A percentile compares a stretch with the other conserved stretches of the same genome.
Evolutionary conservation across 2,888 invertebrate species (phyloP).

Genomic region (Steinernema scapterisci): DNA sequence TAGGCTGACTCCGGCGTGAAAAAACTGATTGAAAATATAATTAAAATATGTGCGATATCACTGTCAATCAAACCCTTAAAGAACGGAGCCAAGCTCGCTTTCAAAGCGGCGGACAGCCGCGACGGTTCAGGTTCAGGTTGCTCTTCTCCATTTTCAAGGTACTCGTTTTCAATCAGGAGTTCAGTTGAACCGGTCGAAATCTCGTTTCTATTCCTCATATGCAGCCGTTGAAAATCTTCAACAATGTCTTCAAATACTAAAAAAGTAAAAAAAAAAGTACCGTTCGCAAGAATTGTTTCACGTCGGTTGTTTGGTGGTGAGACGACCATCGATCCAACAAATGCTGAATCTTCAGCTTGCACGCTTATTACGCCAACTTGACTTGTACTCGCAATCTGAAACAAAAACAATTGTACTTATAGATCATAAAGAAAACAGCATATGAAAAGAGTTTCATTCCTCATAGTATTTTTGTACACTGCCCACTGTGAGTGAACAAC

Average conservation of each 20-base stretch:
- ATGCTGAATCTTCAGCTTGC: neutral
- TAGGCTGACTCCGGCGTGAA: neutral
- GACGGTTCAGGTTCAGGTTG: conserved; percentile 34
- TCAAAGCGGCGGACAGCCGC: conserved; percentile 34
- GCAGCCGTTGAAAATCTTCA: conserved; percentile 17
- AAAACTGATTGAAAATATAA: neutral
- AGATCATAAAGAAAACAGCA: too few relatives aligned
- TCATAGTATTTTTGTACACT: too few relatives aligned
- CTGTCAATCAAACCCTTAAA: neutral
- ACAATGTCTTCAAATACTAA: neutral
- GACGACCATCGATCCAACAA: conserved; percentile 9
- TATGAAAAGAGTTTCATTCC: too few relatives aligned
- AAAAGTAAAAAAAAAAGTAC: neutral
- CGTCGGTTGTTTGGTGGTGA: conserved; percentile 38
- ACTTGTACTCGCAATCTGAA: conserved; percentile 7
- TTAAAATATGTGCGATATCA: too few relatives aligned
- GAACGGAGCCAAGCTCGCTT: neutral
- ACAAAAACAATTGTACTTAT: too few relatives aligned
- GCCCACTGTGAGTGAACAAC: too few relatives aligned
- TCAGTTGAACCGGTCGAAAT: neutral
- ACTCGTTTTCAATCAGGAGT: conserved; percentile 4
- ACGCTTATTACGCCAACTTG: neutral
- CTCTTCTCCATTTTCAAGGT: conserved; percentile 32
- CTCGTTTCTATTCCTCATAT: neutral
- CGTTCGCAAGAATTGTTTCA: conserved; percentile 6